Evolutionary conservation across 2,888 invertebrate species (phyloP), one percentile per base, ranked within the genome.

Genomic region (Geotrupes spiniger): DNA sequence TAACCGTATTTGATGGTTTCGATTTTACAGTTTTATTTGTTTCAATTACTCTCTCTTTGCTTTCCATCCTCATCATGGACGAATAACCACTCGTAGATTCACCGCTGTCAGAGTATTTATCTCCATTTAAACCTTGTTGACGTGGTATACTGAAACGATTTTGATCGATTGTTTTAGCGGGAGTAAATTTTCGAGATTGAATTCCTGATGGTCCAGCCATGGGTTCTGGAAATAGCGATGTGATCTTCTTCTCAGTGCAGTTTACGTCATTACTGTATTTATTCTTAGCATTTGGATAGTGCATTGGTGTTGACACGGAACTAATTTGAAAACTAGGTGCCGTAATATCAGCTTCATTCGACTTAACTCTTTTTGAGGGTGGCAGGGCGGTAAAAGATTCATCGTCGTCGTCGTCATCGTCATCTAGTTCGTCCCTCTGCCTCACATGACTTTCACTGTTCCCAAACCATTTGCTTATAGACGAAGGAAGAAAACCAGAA

Each of bases 401-500:
- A 54, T 69, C 59, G 2, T 68, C 62, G 29, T 71, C 65, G 5
- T 73, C 68, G 28, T 76, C 17, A 63, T 72, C 59, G 6, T 71
- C 63, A 37, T 71, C 65, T 2, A 66, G 56, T 1, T 75, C 74
- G 2, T 76, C 76, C 64, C 78, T 74, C 9, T 71, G 64, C 46
- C 70, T 68, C 25, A 58, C 44, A 17, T 54, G 55, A 25, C 62
- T 59, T 36, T 62, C 63, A 15, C 54, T 59, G 37, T 56, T 64
- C 12, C 67, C 59, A 51, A 81, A 80, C 79, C 80, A 80, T 59
- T 77, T 79, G 3, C 76, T 76, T 47, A 81, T 69, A 21, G 79
- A 77, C 43, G 81, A 77, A 12, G 84, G 83, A 60, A 86, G 74
- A 25, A 85, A 71, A 46, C 80, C 81, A 2, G 83, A 78, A 44